phyloP scores from a whole-genome alignment of 2,113 vertebrate genomes.

The Pipa parva region DNA sequence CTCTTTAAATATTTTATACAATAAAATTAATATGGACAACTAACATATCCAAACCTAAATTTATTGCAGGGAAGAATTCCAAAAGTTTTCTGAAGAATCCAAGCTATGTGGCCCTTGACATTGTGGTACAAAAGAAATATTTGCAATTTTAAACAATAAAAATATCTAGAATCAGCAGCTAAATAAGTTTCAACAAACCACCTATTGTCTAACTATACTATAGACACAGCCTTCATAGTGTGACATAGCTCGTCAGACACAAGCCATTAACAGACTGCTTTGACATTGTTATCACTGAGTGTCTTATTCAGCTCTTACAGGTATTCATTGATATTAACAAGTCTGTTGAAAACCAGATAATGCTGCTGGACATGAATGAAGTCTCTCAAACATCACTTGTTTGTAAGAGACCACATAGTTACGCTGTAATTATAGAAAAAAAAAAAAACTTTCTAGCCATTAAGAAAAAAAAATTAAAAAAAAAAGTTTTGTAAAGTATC shows the following conservation, averaged over 20 bases:
- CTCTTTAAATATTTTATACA: neutral
- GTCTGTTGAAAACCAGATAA: no score
- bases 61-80: neutral
- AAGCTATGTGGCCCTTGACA: constrained; percentile 10
- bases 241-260: neutral
- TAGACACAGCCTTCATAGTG: neutral
- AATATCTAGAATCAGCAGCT: neutral
- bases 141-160: neutral
- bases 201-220: neutral
- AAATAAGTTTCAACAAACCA: constrained; percentile 4
- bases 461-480: no score
- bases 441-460: no score
- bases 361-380: no score
- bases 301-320: no score
- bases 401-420: no score
- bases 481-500: no score
- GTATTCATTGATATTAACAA: no score
- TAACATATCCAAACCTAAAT: neutral
- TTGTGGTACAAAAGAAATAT: constrained; percentile 12
- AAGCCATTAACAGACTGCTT: no score
- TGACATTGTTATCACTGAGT: no score
- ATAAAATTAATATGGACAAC: neutral
- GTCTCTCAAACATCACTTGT: no score
- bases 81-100: neutral
- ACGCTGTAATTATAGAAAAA: no score